phyloP scores from a whole-genome alignment of 2,113 vertebrate genomes.

The Eptatretus burgeri region DNA sequence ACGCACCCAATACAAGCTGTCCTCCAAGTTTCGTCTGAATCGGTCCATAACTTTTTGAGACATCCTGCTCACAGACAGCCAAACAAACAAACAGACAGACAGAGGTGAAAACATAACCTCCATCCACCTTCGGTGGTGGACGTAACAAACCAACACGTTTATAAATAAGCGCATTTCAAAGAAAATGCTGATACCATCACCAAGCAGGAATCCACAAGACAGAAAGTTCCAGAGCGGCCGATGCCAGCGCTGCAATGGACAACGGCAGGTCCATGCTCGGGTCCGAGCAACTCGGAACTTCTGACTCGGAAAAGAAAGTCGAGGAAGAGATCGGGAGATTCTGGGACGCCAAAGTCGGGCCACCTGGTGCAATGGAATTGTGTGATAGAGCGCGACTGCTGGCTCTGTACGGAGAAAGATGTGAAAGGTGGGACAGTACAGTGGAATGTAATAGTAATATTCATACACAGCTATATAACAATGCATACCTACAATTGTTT shows the following conservation, averaged over 20 bases:
- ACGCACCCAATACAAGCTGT: too few species aligned
- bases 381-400: constrained; percentile 47
- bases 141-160: too few species aligned
- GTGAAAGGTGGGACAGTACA: neutral
- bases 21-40: too few species aligned
- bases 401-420: constrained; percentile 21
- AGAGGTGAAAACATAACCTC: too few species aligned
- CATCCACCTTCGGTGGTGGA: too few species aligned
- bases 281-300: constrained; percentile 43
- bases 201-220: constrained; percentile 70
- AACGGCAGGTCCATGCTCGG: constrained; percentile 41
- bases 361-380: constrained; percentile 98
- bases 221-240: constrained; percentile 68
- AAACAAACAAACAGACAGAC: too few species aligned
- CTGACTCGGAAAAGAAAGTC: constrained; percentile 82
- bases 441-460: too few species aligned
- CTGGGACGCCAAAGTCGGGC: constrained; percentile 97
- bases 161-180: too few species aligned
- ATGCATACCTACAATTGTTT: too few species aligned
- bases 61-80: too few species aligned
- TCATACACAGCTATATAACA: too few species aligned
- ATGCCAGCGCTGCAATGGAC: constrained; percentile 92
- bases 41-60: too few species aligned
- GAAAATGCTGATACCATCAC: constrained; percentile 34
- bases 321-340: constrained; percentile 80